Base-by-base conservation (phyloP, 2,113 vertebrate species). In the Planiliza haematocheilus region DNA sequence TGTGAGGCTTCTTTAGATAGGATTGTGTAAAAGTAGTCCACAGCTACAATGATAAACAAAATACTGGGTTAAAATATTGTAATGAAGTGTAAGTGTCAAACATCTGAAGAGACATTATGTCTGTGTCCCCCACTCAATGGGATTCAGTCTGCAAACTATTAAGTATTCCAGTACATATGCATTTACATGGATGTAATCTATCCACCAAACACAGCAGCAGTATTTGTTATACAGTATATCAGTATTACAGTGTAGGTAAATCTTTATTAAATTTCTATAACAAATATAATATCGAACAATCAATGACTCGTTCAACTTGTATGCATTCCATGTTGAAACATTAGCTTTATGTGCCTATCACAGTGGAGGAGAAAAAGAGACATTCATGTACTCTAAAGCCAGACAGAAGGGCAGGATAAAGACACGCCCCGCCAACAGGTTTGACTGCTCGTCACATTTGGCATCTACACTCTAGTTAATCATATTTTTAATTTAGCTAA, bases 401-500 rank as follows among this genome's bases (percentile, higher is more conserved):
- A 9, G 2, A 45, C 13, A 65, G 8, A 45, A 67, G 60, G 24
- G 7, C 1, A 63, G 12, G 24, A 51, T 12, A 45, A 34, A 17
- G 0, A 55, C 43, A 71, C 3, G 0, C 30, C 38, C 59, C 17
- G 74, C 36, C 8, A 70, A 84, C 82, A 66, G 68, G 86, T 89
- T 70, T 78, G 58, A 78, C 76, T 20, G 41, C 83, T 74, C 7
- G 10, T 78, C 65, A 70, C 45, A 37, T 84, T 71, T 82, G 43
- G 11, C 43, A 51, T 12, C 10, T 18, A 42, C 10, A 7, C 10
- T 62, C 3, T 10, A 21, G 24, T 17, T 69, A 70, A 81, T 66
- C 68, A 43, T 49, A 30, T 60, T 79, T 63, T 65, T 39, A 42
- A 36, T 63, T 63, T 42, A 55, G 43, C 49, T 12, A 30, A 82